Conservation (phyloP, 64 coral and sea anemone genomes). For the Acropora tenuis region DNA sequence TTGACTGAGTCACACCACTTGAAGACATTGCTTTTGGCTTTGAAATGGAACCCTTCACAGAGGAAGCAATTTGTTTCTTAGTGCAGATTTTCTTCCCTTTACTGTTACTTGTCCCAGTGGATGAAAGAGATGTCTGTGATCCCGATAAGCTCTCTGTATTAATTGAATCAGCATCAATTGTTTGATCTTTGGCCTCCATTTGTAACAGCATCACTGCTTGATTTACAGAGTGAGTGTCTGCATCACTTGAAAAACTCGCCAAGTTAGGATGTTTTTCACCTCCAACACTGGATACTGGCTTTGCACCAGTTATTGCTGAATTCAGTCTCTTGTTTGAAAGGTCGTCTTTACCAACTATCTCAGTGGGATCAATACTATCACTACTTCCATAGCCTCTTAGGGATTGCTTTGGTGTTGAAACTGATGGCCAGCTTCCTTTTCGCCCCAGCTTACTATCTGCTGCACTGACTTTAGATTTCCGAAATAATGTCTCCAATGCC, state of each 20-base stretch:
- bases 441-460: background rate
- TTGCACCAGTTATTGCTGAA: background rate
- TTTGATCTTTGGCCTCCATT: background rate
- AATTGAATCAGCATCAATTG: background rate
- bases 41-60: background rate
- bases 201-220: background rate
- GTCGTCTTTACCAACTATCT: conserved; percentile 30
- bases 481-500: background rate
- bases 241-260: background rate
- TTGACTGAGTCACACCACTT: background rate
- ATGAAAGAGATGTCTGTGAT: conserved; percentile 53
- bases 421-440: conserved; percentile 31
- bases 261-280: background rate
- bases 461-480: background rate
- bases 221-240: background rate
- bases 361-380: background rate
- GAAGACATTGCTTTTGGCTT: conserved; percentile 18
- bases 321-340: conserved; percentile 29
- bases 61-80: conserved; percentile 11
- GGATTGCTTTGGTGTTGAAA: conserved; percentile 28
- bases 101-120: conserved; percentile 40
- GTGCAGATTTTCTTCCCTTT: conserved; percentile 35
- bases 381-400: conserved; percentile 15
- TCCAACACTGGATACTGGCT: background rate
- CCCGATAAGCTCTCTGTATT: conserved; percentile 22